A percentile compares a stretch with the other conserved stretches of the same genome.
Conservation (phyloP, 1,140 invertebrate species). For the Geopemphigus sp. region DNA sequence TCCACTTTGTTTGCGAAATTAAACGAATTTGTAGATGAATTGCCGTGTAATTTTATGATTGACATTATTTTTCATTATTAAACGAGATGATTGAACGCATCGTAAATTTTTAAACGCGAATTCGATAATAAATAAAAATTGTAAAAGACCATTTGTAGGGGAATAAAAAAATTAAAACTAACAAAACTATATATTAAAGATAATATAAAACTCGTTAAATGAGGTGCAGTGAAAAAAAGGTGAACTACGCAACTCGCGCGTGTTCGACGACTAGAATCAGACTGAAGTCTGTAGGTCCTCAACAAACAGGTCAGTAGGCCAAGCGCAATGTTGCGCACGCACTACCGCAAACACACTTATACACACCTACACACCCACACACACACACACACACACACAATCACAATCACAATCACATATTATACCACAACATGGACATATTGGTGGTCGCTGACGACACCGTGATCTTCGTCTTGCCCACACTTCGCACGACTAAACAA, state of each 20-base stretch:
- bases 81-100: neutral
- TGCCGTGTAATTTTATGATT: conserved; percentile 18
- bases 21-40: neutral
- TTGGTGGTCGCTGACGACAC: conserved; percentile 37
- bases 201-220: neutral
- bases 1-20: conserved; percentile 17
- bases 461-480: conserved; percentile 30
- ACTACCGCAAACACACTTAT: conserved; percentile 39
- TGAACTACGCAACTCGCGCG: neutral
- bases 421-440: conserved; percentile 13
- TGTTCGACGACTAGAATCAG: conserved; percentile 19
- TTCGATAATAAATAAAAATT: neutral
- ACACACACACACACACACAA: neutral
- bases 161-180: neutral
- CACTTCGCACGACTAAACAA: conserved; percentile 10
- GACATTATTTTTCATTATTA: conserved; percentile 17
- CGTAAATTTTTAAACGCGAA: neutral
- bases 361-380: neutral
- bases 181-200: neutral
- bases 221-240: neutral
- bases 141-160: neutral
- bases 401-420: neutral
- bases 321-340: conserved; percentile 49
- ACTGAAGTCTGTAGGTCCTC: conserved; percentile 33
- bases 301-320: conserved; percentile 48